Conservation (phyloP, 2,113 vertebrate genomes). For the Pithys albifrons region DNA sequence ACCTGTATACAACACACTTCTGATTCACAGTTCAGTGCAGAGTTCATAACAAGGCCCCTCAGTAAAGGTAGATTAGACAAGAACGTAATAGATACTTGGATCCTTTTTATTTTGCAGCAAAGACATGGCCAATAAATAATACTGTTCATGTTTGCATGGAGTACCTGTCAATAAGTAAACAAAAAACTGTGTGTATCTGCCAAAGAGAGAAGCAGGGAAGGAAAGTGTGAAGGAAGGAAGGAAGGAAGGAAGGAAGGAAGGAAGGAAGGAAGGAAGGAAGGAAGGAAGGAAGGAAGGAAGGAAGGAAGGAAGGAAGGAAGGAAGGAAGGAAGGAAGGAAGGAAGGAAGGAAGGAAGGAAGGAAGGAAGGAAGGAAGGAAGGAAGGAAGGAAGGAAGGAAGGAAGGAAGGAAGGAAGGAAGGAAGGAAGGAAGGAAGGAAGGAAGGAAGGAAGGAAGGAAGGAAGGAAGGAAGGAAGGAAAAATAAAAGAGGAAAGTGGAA, state of each 20-base stretch:
- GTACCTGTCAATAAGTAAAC: neutral
- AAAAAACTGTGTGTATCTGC: neutral
- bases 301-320: neutral
- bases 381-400: neutral
- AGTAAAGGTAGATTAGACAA: neutral
- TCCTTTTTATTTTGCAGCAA: neutral
- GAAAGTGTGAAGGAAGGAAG: neutral
- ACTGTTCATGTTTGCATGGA: neutral
- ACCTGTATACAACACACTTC: neutral
- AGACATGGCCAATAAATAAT: neutral
- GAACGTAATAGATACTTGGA: neutral
- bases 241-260: rapidly evolving
- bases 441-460: neutral
- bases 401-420: rapidly evolving
- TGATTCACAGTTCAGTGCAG: neutral
- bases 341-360: rapidly evolving
- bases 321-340: rapidly evolving
- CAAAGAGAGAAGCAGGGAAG: neutral
- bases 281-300: rapidly evolving
- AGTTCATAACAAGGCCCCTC: neutral
- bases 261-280: neutral
- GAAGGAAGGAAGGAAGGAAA: rapidly evolving
- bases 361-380: neutral
- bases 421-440: rapidly evolving
- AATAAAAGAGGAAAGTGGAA: neutral